These are phyloP conservation scores for Thermophis baileyi DNA, from an alignment of 2,113 vertebrate species.

Conservation along the genomic window DNA sequence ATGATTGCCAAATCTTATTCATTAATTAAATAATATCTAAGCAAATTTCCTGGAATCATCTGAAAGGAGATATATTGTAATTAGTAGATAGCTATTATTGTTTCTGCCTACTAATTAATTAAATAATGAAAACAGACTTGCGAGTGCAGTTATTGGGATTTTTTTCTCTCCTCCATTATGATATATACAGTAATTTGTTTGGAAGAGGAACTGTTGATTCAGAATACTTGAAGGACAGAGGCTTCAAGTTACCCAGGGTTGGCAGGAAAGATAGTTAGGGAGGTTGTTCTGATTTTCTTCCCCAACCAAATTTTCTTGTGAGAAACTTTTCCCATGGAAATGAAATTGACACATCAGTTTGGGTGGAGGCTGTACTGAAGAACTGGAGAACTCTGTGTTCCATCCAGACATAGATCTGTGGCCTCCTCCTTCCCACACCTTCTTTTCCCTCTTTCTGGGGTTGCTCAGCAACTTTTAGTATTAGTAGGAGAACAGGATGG, in stretches of 20 bases:
- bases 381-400: neutral
- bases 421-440: neutral
- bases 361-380: neutral
- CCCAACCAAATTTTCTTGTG: neutral
- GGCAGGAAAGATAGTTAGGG: neutral
- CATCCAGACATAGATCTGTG: neutral
- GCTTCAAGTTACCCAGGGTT: neutral
- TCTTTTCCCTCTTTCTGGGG: neutral
- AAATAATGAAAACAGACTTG: slow-evolving; percentile 58
- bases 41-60: slow-evolving; percentile 36
- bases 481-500: neutral
- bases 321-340: neutral
- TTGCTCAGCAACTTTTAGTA: neutral
- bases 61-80: neutral
- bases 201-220: slow-evolving; percentile 34
- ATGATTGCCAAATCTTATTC: slow-evolving; percentile 47
- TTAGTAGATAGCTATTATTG: slow-evolving; percentile 36
- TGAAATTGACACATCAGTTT: neutral
- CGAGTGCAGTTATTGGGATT: slow-evolving; percentile 55
- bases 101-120: slow-evolving; percentile 56
- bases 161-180: slow-evolving; percentile 43
- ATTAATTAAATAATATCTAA: slow-evolving; percentile 61
- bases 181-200: slow-evolving; percentile 41
- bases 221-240: neutral
- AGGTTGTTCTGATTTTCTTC: neutral